phyloP scores from a whole-genome alignment of 2,888 invertebrate genomes.

The Heliothis peltigera region DNA sequence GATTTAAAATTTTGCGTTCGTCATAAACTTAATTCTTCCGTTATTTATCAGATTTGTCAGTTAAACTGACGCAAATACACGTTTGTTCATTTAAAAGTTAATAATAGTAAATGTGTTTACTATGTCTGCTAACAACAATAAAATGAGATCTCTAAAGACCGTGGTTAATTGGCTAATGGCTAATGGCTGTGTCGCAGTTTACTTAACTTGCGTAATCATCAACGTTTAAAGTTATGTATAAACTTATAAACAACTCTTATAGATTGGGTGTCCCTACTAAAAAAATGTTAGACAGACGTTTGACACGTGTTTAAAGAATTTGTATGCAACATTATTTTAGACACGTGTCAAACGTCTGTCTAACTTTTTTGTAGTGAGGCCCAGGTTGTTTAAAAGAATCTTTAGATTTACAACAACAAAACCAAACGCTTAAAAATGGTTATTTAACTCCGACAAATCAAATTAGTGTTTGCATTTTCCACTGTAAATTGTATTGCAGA shows the following conservation, averaged over 20 bases:
- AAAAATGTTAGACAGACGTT: too few species aligned
- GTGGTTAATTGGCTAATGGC: too few species aligned
- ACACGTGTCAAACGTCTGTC: too few species aligned
- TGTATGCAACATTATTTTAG: too few species aligned
- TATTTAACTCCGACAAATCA: neutral
- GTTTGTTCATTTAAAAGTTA: neutral
- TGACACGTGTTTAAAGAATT: too few species aligned
- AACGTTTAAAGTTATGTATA: neutral
- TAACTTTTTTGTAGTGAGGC: too few species aligned
- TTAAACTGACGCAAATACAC: neutral
- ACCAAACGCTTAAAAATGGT: neutral
- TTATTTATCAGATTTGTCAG: neutral
- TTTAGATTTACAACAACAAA: too few species aligned
- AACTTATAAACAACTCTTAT: neutral
- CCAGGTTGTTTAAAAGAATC: neutral
- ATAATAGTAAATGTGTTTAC: neutral
- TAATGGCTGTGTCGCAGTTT: slow-evolving; percentile 2
- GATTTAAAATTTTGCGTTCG: too few species aligned
- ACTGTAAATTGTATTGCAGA: neutral
- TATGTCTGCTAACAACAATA: neutral
- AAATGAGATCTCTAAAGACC: slow-evolving; percentile 1
- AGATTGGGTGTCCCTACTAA: too few species aligned
- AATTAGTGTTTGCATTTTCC: neutral
- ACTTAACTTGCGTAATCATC: neutral
- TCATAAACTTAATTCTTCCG: too few species aligned